Conservation (phyloP, 1,140 invertebrate genomes). For the Diplogasteroides magnus region DNA sequence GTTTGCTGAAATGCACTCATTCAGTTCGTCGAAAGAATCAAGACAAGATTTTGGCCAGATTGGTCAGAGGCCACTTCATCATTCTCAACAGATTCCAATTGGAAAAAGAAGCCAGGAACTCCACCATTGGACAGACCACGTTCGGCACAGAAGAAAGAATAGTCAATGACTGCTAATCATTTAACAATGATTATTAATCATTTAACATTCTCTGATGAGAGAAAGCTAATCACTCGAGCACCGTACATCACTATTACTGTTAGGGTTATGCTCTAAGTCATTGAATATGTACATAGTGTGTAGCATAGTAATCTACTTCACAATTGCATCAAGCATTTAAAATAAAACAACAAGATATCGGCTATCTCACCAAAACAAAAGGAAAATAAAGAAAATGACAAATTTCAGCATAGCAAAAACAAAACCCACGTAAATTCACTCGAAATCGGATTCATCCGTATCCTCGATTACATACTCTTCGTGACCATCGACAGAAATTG, state of each 20-base stretch:
- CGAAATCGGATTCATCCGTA: neutral
- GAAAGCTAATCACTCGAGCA: no score
- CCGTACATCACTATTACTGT: no score
- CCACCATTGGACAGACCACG: neutral
- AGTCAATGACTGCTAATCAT: no score
- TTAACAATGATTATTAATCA: no score
- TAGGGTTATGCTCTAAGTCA: no score
- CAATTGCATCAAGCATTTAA: no score
- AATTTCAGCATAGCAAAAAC: neutral
- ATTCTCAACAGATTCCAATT: constrained; percentile 22
- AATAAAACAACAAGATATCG: no score
- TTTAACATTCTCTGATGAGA: no score
- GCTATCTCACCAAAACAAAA: no score
- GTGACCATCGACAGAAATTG: neutral
- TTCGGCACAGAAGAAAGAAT: neutral
- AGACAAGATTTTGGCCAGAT: constrained; percentile 29
- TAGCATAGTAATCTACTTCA: no score
- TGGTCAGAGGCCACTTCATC: constrained; percentile 24
- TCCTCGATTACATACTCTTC: neutral
- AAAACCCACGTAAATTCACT: neutral
- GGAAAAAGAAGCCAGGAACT: constrained; percentile 19
- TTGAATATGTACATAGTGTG: no score
- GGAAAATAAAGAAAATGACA: neutral
- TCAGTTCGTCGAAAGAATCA: constrained; percentile 23
- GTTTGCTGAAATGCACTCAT: constrained; percentile 23